A percentile compares a stretch with the other conserved stretches of the same genome.
Conservation (phyloP, 2,888 invertebrate species). For the Drosophila subsilvestris region DNA sequence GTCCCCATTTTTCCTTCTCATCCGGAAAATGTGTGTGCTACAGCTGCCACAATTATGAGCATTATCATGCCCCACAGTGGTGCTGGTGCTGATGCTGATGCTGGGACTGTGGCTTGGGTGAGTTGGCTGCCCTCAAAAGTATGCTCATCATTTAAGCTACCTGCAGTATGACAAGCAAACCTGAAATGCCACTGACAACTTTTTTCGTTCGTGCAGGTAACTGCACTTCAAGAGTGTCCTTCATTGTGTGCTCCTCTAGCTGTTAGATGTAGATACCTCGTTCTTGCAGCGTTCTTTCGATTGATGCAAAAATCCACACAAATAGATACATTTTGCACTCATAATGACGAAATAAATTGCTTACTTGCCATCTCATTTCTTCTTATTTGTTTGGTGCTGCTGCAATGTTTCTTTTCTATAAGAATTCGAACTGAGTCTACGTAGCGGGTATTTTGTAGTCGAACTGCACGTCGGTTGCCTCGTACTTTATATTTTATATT, state of each 20-base stretch:
- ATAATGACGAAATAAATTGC: too few species aligned
- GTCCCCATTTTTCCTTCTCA: slow-evolving; percentile 15
- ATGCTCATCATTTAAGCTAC: slow-evolving; percentile 49
- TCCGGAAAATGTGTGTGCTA: slow-evolving; percentile 34
- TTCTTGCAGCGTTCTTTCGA: neutral
- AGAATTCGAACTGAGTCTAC: too few species aligned
- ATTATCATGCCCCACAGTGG: slow-evolving; percentile 52
- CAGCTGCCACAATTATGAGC: slow-evolving; percentile 65
- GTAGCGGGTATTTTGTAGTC: slow-evolving; percentile 3
- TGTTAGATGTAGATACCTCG: slow-evolving; percentile 1
- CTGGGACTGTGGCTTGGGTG: neutral
- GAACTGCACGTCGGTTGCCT: neutral
- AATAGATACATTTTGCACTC: too few species aligned
- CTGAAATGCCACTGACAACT: slow-evolving; percentile 30
- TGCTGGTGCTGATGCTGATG: slow-evolving; percentile 11
- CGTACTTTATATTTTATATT: slow-evolving; percentile 20
- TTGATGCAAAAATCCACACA: too few species aligned
- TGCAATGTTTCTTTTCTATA: neutral
- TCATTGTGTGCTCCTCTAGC: slow-evolving; percentile 40
- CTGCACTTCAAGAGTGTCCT: slow-evolving; percentile 59
- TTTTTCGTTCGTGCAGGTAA: slow-evolving; percentile 37
- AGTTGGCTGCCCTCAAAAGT: slow-evolving; percentile 53
- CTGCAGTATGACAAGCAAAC: slow-evolving; percentile 21
- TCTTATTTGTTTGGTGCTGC: neutral
- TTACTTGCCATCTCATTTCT: neutral